Percentiles rank a stretch among this genome's conserved stretches.
Conservation (phyloP, 2,797 vertebrate genomes). For the Gobio occitaniae region DNA sequence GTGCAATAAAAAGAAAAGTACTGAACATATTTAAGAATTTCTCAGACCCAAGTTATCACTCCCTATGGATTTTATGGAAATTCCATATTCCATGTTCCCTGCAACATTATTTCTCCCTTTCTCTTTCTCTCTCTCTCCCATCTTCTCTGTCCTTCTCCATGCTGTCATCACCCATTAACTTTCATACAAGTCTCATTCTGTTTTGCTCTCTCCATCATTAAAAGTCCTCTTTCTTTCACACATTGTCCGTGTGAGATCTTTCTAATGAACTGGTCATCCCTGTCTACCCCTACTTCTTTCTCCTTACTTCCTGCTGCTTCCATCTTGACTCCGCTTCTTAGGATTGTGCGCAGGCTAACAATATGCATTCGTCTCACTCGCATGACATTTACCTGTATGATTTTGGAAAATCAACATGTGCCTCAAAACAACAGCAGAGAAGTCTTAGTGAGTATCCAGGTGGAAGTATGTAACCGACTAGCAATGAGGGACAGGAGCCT, state of each 20-base stretch:
- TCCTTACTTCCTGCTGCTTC: not conserved
- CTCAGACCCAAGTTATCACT: not conserved
- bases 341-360: not conserved
- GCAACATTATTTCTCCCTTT: not conserved
- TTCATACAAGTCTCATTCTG: not conserved
- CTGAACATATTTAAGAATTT: not conserved
- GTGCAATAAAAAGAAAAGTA: not conserved
- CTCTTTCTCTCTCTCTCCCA: not conserved
- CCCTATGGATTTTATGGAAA: not conserved
- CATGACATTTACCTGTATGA: not conserved
- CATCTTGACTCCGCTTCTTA: not conserved
- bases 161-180: constrained; percentile 26
- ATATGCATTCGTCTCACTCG: not conserved
- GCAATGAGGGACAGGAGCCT: not conserved
- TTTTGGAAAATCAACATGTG: not conserved
- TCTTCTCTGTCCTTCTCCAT: not conserved
- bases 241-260: constrained; percentile 13
- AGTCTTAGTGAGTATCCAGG: not conserved
- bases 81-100: not conserved
- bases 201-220: constrained; percentile 25
- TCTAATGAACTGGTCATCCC: not conserved
- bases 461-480: not conserved
- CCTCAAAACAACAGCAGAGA: constrained; percentile 15
- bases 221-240: constrained; percentile 21
- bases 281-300: not conserved